These are phyloP conservation scores for Lithobates sylvaticus DNA, from an alignment of 2,797 vertebrate genomes.

Conservation along the genomic window DNA sequence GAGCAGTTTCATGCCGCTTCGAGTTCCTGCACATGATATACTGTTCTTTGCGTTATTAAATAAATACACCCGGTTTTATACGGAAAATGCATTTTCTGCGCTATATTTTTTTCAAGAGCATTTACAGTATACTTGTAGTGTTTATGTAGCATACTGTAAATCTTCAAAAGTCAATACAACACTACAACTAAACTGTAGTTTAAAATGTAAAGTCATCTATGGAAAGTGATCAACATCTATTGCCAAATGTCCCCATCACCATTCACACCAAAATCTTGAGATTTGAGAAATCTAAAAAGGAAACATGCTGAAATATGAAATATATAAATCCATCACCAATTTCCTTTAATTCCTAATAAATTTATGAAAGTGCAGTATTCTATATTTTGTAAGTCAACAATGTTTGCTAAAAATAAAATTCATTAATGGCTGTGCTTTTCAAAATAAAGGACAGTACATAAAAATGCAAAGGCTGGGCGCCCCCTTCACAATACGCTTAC, in stretches of 20 bases:
- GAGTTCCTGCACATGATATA: no score
- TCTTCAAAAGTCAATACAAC: not conserved
- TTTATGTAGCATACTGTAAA: no score
- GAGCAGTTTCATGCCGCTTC: no score
- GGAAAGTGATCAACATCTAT: not conserved
- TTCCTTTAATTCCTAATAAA: not conserved
- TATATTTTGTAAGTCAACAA: not conserved
- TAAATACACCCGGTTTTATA: no score
- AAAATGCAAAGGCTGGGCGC: no score
- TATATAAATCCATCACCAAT: constrained; percentile 7
- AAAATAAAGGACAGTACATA: no score
- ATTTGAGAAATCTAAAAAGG: not conserved
- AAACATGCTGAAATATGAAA: constrained; percentile 17
- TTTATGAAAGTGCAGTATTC: constrained; percentile 3
- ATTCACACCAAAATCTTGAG: constrained; percentile 14
- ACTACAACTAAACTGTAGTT: not conserved
- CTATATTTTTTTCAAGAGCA: not conserved
- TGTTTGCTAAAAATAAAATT: not conserved
- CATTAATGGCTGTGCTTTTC: no score
- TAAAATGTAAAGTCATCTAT: not conserved
- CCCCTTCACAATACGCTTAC: no score
- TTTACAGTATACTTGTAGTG: not conserved
- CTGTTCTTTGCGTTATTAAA: no score
- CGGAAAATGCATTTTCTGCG: not conserved
- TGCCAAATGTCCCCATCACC: constrained; percentile 32